Percentiles rank a stretch among this genome's conserved stretches.
Conservation (phyloP, 2,113 vertebrate genomes). For the Cyprinus carpio region DNA sequence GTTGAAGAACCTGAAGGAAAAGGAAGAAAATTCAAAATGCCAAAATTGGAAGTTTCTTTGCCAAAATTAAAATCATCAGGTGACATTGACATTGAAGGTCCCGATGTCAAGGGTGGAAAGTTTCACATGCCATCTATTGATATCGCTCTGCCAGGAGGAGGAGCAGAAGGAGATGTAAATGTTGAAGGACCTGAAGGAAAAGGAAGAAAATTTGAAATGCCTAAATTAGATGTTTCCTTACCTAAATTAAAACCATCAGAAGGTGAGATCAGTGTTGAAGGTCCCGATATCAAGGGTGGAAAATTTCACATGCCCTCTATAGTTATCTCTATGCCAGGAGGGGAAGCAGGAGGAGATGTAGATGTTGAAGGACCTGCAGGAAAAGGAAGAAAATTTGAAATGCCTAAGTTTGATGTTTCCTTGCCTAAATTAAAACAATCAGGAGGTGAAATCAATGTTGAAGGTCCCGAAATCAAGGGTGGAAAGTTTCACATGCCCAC, state of each 20-base stretch:
- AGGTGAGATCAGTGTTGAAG: constrained; percentile 10
- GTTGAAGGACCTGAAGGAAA: constrained; percentile 44
- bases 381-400: too few relatives aligned
- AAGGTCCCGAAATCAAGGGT: too few relatives aligned
- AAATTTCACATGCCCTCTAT: too few relatives aligned
- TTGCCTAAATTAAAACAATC: too few relatives aligned
- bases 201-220: constrained; percentile 46
- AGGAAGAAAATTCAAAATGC: neutral
- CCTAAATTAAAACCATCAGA: constrained; percentile 41
- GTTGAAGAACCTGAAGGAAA: neutral
- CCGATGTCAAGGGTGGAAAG: neutral
- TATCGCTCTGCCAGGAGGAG: neutral
- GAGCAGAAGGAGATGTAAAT: neutral
- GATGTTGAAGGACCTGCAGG: too few relatives aligned
- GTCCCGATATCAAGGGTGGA: too few relatives aligned
- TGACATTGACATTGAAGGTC: constrained; percentile 3
- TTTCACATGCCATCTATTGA: neutral
- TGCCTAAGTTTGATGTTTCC: too few relatives aligned
- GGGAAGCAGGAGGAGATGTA: too few relatives aligned
- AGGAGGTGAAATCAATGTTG: too few relatives aligned
- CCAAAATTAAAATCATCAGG: constrained; percentile 57
- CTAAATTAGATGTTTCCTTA: constrained; percentile 43
- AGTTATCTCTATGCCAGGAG: too few relatives aligned
- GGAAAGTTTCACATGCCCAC: too few relatives aligned
- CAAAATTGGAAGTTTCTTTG: constrained; percentile 50